These are phyloP conservation scores for Thymallus thymallus DNA, from an alignment of 2,113 vertebrate genomes.

Conservation along the genomic window DNA sequence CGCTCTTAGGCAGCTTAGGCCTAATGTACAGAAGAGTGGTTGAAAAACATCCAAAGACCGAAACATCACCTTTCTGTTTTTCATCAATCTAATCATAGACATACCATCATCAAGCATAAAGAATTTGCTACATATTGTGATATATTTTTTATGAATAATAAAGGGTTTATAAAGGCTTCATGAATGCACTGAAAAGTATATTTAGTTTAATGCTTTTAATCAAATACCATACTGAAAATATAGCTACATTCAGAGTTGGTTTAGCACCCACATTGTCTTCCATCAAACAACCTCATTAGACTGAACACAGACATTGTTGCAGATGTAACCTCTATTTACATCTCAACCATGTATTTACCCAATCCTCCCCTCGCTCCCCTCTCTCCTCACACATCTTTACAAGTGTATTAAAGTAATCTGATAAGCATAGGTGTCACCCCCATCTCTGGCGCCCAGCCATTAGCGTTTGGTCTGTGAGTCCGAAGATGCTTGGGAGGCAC, in stretches of 20 bases:
- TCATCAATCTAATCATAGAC: not conserved
- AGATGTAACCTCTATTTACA: conserved; percentile 31
- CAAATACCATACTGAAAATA: not conserved
- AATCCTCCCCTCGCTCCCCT: conserved; percentile 2
- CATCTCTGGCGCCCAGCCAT: conserved; percentile 44
- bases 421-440: conserved; percentile 53
- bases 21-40: conserved; percentile 21
- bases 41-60: conserved; percentile 10
- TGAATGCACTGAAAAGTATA: not conserved
- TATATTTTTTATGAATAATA: not conserved
- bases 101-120: not conserved
- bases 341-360: conserved; percentile 25
- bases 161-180: not conserved
- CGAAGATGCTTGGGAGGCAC: conserved; percentile 60
- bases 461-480: conserved; percentile 43
- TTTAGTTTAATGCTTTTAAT: not conserved
- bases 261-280: not conserved
- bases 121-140: too few species aligned
- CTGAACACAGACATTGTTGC: not conserved
- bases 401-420: conserved; percentile 43
- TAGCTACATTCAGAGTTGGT: not conserved
- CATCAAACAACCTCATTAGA: not conserved
- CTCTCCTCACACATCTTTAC: conserved; percentile 14
- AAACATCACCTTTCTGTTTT: too few species aligned
- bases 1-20: conserved; percentile 41